These are phyloP conservation scores for Rapana venosa DNA, from an alignment of 2,888 invertebrate species.

Conservation along the genomic window DNA sequence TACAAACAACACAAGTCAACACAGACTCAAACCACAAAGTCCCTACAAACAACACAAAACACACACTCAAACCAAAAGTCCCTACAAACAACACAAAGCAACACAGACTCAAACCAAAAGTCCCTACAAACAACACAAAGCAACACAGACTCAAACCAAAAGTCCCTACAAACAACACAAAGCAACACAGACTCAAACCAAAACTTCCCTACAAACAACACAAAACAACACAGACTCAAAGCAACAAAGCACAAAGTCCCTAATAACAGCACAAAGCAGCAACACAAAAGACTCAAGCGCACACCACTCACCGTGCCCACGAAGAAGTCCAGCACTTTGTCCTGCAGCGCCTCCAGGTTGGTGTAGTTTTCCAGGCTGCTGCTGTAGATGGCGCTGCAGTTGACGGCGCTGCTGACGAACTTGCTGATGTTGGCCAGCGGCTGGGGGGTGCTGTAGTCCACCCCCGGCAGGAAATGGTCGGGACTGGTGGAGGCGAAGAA, in stretches of 20 bases:
- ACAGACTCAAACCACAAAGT: no score
- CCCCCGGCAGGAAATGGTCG: background rate
- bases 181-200: no score
- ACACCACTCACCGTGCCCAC: constrained; percentile 69
- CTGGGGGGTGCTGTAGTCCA: constrained; percentile 51
- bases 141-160: no score
- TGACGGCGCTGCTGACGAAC: constrained; percentile 38
- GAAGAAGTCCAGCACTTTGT: constrained; percentile 65
- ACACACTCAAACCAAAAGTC: constrained; percentile 73
- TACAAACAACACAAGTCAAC: no score
- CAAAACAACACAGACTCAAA: no score
- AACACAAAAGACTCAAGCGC: no score
- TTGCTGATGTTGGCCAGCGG: constrained; percentile 28
- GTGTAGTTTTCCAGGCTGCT: constrained; percentile 47
- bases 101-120: no score
- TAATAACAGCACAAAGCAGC: no score
- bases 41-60: no score
- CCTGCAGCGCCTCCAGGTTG: constrained; percentile 40
- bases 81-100: constrained; percentile 73
- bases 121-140: background rate
- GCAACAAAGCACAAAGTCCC: no score
- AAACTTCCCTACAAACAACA: no score
- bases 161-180: no score
- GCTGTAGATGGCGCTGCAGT: constrained; percentile 61
- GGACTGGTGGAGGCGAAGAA: constrained; percentile 78